Evolutionary conservation across 1,140 invertebrate species (phyloP), one percentile per base, ranked within the genome.

Genomic region (Drosophila novamexicana): DNA sequence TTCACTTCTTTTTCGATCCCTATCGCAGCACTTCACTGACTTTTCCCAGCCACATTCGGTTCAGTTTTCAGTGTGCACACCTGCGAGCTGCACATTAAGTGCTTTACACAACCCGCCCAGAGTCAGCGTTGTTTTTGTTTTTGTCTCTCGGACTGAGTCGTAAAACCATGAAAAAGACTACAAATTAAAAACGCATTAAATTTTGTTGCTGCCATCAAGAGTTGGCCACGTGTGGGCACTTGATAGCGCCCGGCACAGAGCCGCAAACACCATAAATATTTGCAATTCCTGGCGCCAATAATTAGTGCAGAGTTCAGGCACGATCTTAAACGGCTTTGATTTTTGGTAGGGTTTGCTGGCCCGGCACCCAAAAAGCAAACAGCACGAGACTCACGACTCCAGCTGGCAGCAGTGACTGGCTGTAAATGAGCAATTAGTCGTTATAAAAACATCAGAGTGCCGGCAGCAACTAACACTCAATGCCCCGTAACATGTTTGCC

Each of bases 351-450:
- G 22, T 5, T 22, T 29, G 4, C 3, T 29, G 32, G 18, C 6
- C 40, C n/a, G n/a, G 10, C 37, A 54, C 8, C 32, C 40, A 12
- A 47, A 72, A 67, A 56, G 65, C 49, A 68, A 74, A 68, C 57
- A 74, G 29, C n/a, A 22, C 37, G 18, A 37, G 12, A 36, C 6
- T 29, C 22, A 29, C 22, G 22, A 29, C 8, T 37, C 10, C 7
- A 40, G 42, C n/a, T n/a, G n/a, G 45, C 45, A 58, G 34, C 44
- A 18, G 16, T 56, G 22, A 42, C 39, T 8, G 37, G 29, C 77
- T 83, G 77, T 80, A 83, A 88, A 77, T 89, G 84, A 88, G 80
- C 84, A 88, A 88, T 88, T 88, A 88, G 79, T 76, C 73, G 74
- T 67, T 83, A 88, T 83, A 80, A 88, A 88, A 88, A 80, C 80